Base-by-base conservation (phyloP, 2,113 vertebrate genomes). In the Delphinapterus leucas region DNA sequence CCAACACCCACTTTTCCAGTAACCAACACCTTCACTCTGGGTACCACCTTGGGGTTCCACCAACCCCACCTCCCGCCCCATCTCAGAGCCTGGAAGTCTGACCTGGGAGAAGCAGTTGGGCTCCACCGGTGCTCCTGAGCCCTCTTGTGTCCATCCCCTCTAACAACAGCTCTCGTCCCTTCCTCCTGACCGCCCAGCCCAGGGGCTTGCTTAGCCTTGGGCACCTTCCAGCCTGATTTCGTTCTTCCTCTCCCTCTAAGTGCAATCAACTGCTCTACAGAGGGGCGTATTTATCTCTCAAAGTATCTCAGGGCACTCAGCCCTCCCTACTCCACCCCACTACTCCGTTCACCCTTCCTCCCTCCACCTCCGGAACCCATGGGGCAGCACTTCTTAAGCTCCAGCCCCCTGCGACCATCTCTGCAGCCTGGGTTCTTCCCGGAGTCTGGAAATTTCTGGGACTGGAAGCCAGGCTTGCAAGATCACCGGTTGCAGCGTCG, bases 11-110 rank as follows among this genome's bases (percentile, higher is more conserved):
- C 8, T 47, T 47, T 47, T 10, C 28, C 11, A 9, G 28, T 12
- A 53, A 33, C 44, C 44, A 49, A 12, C 28, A 3, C 44, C 74
- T 12, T 21, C 28, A 7, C 74, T 33, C 9, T 11, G 74, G 44
- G 44, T 44, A 11, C 6, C 17, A 26, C 44, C 28, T 11, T 47
- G 71, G 60, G 60, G 60, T 25, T 31, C 8, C 71, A 74, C 71
- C 73, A 33, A 1, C 28, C 8, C 28, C 44, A 1, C 10, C 44
- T 49, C 73, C 1, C 0, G 28, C 28, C 44, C 44, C 44, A 1
- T 6, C 44, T 33, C 28, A 15, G 28, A 33, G 28, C 44, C 44
- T 1, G 44, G 28, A 1, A 20, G 28, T 3, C 73, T 49, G 15
- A 31, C 15, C 26, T 10, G 74, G 74, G 44, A 21, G 76, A 20